phyloP scores from a whole-genome alignment of 23 tunicate genomes.

The Styela clava region DNA sequence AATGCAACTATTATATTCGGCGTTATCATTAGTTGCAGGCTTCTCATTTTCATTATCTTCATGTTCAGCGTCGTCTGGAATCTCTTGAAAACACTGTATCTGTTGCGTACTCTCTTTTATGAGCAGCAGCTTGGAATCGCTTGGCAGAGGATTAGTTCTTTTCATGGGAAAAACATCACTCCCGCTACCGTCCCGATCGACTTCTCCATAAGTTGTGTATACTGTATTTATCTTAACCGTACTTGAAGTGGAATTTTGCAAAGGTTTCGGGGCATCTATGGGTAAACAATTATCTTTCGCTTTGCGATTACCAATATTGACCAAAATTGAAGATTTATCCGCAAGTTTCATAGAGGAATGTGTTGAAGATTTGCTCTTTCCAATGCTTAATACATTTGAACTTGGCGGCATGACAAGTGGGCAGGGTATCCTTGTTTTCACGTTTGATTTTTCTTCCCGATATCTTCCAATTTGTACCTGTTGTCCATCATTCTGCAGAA shows the following conservation, averaged over 20 bases:
- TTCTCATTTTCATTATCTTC: too few relatives aligned
- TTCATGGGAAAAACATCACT: too few relatives aligned
- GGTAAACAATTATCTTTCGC: not conserved
- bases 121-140: not conserved
- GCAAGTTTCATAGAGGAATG: not conserved
- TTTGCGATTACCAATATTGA: slow-evolving; percentile 3
- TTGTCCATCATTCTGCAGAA: slow-evolving; percentile 15
- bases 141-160: not conserved
- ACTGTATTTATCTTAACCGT: slow-evolving; percentile 1
- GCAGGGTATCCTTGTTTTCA: not conserved
- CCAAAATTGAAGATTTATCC: not conserved
- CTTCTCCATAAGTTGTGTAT: not conserved
- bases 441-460: not conserved
- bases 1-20: not conserved
- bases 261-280: not conserved
- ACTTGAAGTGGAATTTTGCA: not conserved
- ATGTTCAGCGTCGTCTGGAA: not conserved
- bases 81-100: not conserved
- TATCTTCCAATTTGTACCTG: slow-evolving; percentile 4
- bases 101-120: not conserved
- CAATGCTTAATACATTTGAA: not conserved
- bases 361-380: not conserved
- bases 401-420: not conserved
- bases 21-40: not conserved
- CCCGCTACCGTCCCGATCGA: not conserved